These are phyloP conservation scores for Grammomys surdaster DNA, from an alignment of 2,113 vertebrate species.

Conservation along the genomic window DNA sequence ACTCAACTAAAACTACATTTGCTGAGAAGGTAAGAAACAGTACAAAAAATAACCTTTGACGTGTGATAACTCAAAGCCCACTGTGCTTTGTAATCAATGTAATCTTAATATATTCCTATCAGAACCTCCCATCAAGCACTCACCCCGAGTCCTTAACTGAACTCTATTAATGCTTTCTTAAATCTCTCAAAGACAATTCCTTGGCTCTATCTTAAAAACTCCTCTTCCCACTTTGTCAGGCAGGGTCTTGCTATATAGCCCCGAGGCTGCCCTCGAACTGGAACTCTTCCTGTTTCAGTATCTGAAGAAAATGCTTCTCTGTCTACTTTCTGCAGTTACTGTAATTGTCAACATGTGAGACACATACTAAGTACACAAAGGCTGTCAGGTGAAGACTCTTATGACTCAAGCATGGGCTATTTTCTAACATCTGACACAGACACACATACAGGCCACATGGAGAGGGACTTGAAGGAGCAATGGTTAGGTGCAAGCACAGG, in stretches of 20 bases:
- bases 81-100: background rate
- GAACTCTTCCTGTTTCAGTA: background rate
- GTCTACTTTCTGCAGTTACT: background rate
- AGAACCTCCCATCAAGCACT: background rate
- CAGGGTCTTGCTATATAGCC: background rate
- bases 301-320: background rate
- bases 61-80: background rate
- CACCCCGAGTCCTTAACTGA: background rate
- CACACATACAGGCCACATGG: background rate
- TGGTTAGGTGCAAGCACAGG: background rate
- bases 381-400: background rate
- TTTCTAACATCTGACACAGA: background rate
- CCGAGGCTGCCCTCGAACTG: background rate
- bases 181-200: background rate
- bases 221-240: background rate
- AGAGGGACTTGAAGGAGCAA: background rate
- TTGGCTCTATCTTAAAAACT: background rate
- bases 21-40: background rate
- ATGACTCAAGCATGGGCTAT: rapidly evolving
- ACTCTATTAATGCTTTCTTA: background rate
- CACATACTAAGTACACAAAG: background rate
- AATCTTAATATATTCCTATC: background rate
- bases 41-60: background rate
- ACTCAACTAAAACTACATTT: background rate
- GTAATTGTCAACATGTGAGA: background rate